phyloP scores from a whole-genome alignment of 2,888 invertebrate species.

The Teleiodes luculella region DNA sequence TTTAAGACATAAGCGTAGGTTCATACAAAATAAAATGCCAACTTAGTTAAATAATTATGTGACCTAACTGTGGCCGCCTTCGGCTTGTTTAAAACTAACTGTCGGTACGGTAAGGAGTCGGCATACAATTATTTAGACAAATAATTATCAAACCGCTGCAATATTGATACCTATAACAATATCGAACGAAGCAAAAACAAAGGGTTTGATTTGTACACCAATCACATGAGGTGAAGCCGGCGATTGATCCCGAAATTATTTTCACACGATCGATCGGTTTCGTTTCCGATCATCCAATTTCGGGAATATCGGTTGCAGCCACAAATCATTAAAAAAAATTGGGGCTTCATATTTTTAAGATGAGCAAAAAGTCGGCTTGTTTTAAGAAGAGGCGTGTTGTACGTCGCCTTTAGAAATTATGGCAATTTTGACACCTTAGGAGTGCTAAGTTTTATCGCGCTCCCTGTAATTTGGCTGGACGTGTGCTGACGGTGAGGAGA shows the following conservation, averaged over 20 bases:
- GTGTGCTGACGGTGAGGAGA: constrained; percentile 50
- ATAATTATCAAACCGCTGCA: too few relatives aligned
- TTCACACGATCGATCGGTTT: constrained; percentile 69
- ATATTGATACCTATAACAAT: not conserved
- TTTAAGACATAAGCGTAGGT: too few relatives aligned
- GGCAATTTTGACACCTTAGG: constrained; percentile 77
- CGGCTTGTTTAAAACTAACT: too few relatives aligned
- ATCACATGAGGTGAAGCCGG: constrained; percentile 28
- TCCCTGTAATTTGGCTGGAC: constrained; percentile 66
- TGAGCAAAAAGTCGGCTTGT: constrained; percentile 70
- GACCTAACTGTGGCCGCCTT: too few relatives aligned
- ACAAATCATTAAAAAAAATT: constrained; percentile 74
- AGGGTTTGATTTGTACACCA: constrained; percentile 7
- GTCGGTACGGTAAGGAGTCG: too few relatives aligned
- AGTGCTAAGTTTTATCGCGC: constrained; percentile 69
- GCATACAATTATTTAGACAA: too few relatives aligned
- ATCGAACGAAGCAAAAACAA: constrained; percentile 7
- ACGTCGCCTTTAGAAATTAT: constrained; percentile 63
- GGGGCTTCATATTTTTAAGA: constrained; percentile 55
- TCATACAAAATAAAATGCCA: too few relatives aligned
- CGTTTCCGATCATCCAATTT: constrained; percentile 71
- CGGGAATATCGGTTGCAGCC: constrained; percentile 63
- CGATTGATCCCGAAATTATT: constrained; percentile 48
- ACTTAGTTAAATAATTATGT: too few relatives aligned
- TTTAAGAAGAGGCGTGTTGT: constrained; percentile 63